Evolutionary conservation across 2,888 invertebrate genomes (phyloP), one percentile per base, ranked within the genome.

Genomic region (Cybosia mesomella): DNA sequence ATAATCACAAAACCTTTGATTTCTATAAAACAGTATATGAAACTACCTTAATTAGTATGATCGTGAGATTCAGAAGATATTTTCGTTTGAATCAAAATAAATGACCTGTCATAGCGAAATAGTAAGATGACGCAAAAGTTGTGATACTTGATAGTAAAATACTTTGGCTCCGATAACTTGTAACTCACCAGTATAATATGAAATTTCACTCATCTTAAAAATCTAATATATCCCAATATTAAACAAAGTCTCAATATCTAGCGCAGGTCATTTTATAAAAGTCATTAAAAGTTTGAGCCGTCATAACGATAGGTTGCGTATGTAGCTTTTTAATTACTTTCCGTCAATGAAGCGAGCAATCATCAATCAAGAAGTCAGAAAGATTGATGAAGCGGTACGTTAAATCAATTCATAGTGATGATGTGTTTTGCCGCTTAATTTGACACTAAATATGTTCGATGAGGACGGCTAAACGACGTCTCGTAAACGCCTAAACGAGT

Each of bases 281-380:
- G 72, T 80, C 86, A 82, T 65, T 68, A 81, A 65, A 76, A 72
- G 81, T 71, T 78, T 77, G 67, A 73, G 73, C 74, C 80, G 66
- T 68, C 69, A 67, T 86, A 83, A 87, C 84, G 85, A 87, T 85
- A 84, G 83, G 83, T 84, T 83, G 85, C 80, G 80, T 81, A 82
- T 81, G 80, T 83, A 83, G 82, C 81, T 89, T 91, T 94, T 92
- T 94, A 94, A 94, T 94, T 93, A 93, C 90, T 88, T 88, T 90
- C 87, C 87, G 91, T 92, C 93, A 91, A 90, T 91, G 86, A 81
- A 76, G 80, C 82, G 82, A 64, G 81, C 86, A 88, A 88, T 91
- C 92, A 94, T 94, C 89, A 93, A 94, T 94, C 94, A 93, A 92
- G 88, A 87, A 93, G 90, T 92, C 92, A 89, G 85, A 83, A 80